phyloP scores from a whole-genome alignment of 2,797 vertebrate species.

The Lepilemur ruficaudatus region DNA sequence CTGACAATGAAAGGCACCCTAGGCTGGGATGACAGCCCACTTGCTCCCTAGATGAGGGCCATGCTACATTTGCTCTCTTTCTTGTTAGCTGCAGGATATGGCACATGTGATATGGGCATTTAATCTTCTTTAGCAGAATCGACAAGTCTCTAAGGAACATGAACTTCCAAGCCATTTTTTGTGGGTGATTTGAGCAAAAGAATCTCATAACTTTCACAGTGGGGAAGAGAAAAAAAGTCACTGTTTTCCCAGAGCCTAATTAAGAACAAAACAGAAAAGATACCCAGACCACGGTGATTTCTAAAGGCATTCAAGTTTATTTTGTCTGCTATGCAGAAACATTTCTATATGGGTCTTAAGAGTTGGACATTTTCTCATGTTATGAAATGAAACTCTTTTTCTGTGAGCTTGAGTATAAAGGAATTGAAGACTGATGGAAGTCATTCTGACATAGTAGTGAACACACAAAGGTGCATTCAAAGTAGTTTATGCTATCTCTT shows the following conservation, averaged over 20 bases:
- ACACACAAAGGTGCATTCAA: background rate
- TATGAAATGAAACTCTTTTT: background rate
- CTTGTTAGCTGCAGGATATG: background rate
- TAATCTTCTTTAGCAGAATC: constrained; percentile 50
- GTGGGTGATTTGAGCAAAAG: constrained; percentile 50
- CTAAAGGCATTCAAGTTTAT: background rate
- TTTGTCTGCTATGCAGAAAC: background rate
- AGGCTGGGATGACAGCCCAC: background rate
- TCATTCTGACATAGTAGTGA: background rate
- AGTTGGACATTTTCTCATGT: background rate
- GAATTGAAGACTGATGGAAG: background rate
- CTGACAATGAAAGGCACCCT: background rate
- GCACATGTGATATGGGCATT: constrained; percentile 6
- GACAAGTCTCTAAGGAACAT: constrained; percentile 32
- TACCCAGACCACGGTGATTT: background rate
- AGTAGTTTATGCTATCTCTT: background rate
- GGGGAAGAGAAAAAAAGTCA: background rate
- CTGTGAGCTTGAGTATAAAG: background rate
- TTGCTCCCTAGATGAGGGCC: background rate
- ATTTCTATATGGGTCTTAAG: background rate
- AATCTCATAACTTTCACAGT: constrained; percentile 51
- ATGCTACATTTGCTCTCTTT: background rate
- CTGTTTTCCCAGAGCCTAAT: constrained; percentile 18
- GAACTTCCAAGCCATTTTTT: constrained; percentile 27
- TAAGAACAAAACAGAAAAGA: background rate